Percentiles rank a stretch among this genome's conserved stretches.
Evolutionary conservation across 2,797 vertebrate species (phyloP).

Genomic region (Novumbra hubbsi): DNA sequence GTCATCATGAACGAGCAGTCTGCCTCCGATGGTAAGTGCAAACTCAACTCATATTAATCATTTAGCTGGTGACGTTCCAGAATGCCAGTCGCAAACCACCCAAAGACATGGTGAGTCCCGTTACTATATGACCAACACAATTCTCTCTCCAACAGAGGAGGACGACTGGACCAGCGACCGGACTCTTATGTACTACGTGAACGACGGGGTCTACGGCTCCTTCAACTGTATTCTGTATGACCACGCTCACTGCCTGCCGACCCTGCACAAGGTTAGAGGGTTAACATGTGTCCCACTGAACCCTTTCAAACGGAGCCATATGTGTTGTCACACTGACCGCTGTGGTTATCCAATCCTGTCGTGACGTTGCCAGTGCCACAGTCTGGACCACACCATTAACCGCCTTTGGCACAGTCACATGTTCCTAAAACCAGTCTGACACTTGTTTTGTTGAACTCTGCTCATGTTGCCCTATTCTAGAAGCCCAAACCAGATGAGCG

Average conservation of each 20-base stretch:
- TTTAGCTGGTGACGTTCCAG: not conserved
- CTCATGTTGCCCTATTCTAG: constrained; percentile 53
- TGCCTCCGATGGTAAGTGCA: constrained; percentile 74
- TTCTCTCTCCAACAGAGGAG: constrained; percentile 75
- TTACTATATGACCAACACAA: not conserved
- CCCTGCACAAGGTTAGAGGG: constrained; percentile 83
- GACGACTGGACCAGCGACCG: constrained; percentile 81
- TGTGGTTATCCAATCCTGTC: too few relatives aligned
- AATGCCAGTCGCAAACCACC: not conserved
- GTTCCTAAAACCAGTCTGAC: not conserved
- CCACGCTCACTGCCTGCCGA: constrained; percentile 88
- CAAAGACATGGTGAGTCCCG: not conserved
- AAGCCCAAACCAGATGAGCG: constrained; percentile 91
- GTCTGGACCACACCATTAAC: not conserved
- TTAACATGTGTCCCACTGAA: not conserved
- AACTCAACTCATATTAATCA: too few relatives aligned
- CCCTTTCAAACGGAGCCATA: too few relatives aligned
- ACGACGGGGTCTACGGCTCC: constrained; percentile 95
- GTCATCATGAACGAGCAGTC: constrained; percentile 86
- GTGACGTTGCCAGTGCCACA: too few relatives aligned
- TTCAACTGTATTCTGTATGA: constrained; percentile 97
- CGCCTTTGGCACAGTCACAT: too few relatives aligned
- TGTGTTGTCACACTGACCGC: too few relatives aligned
- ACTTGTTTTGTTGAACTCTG: not conserved
- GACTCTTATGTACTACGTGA: constrained; percentile 97